Evolutionary conservation across 2,888 invertebrate species (phyloP).

Genomic region (Lochmaea crataegi): DNA sequence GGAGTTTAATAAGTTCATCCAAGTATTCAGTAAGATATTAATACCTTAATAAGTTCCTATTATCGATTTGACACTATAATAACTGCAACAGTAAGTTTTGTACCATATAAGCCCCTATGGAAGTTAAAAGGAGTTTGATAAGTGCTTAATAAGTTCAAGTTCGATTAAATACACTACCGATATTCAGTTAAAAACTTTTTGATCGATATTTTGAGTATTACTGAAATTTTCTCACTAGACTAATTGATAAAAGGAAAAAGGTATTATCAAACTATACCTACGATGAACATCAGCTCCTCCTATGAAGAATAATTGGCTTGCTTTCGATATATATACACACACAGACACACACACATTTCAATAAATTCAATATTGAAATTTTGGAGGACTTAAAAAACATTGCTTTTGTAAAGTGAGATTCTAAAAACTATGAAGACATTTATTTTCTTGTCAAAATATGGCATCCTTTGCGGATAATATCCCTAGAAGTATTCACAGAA

Average conservation of each 20-base stretch:
- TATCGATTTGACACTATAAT: no score
- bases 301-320: neutral
- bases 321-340: neutral
- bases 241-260: neutral
- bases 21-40: no score
- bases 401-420: conserved; percentile 9
- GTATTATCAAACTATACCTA: conserved; percentile 7
- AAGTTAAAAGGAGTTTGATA: no score
- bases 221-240: neutral
- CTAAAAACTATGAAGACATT: conserved; percentile 6
- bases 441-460: neutral
- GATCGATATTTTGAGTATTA: conserved; percentile 3
- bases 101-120: no score
- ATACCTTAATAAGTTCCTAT: no score
- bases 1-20: no score
- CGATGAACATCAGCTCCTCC: neutral
- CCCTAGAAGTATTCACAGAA: conserved; percentile 6
- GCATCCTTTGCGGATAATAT: conserved; percentile 6
- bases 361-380: neutral
- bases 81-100: no score
- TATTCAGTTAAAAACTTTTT: neutral
- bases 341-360: neutral
- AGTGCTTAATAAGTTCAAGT: no score
- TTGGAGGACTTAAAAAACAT: conserved; percentile 8
- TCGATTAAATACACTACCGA: neutral